A percentile compares a stretch with the other conserved stretches of the same genome.
These are phyloP conservation scores for Bombyx mori DNA, from an alignment of 1,140 invertebrate species.

Conservation along the genomic window ASM3026992v2 NC_085112.1:3191501-3192000, in stretches of 20 bases:
- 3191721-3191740: slow-evolving; percentile 8
- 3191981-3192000: no score
- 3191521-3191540: no score
- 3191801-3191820: slow-evolving; percentile 5
- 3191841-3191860: slow-evolving; percentile 5
- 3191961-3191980: no score
- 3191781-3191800: slow-evolving; percentile 14
- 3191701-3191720: slow-evolving; percentile 16
- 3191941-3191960: no score
- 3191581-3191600: no score
- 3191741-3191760: slow-evolving; percentile 15
- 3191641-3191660: slow-evolving; percentile 6
- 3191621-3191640: no score
- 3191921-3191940: no score
- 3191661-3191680: slow-evolving; percentile 22
- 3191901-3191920: neutral
- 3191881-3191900: slow-evolving; percentile 2
- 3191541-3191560: no score
- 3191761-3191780: slow-evolving; percentile 15
- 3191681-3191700: slow-evolving; percentile 24
- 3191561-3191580: no score
- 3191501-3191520: no score
- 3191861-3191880: slow-evolving; percentile 2
- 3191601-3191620: no score
- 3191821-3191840: neutral